Base-by-base conservation (phyloP, 2,888 invertebrate species). In the Steinernema carpocapsae region DNA sequence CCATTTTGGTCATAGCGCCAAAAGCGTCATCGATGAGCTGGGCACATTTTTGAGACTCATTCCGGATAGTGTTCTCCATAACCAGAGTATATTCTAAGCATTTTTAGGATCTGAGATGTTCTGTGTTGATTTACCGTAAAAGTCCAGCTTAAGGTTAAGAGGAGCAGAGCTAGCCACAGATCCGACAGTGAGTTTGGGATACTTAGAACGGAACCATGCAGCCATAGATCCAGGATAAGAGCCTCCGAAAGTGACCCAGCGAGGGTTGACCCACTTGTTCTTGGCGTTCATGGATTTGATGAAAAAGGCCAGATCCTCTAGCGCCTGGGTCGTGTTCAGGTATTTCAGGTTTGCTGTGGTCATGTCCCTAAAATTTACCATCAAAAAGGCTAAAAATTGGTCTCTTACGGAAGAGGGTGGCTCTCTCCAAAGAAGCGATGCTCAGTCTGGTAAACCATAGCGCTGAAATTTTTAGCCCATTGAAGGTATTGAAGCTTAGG, bases 211-310 rank as follows among this genome's bases (percentile, higher is more conserved):
- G 0, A 95, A 95, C 0, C 96, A 96, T 12, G 96, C 96, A 88
- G 96, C 95, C 0, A 92, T 92, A 77, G 96, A 92, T 94, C 94
- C 96, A 0, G 96, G 93, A 88, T 97, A 97, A 0, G 95, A 95
- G 1, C 97, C 97, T n/a, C 97, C 97, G 88, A 97, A 96, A 0
- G 92, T 92, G 77, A 97, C 92, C 94, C 95, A 95, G 88, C 93
- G 94, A 0, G 88, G 86, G 80, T 87, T 81, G 24, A 79, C 79
- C 72, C 78, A 80, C 52, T 82, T 78, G 48, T 80, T 76, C 42
- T 83, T 74, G 0, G 74, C 59, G 74, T 92, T 93, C 91, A 94
- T 94, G 32, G 90, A 90, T 72, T 89, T 88, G 29, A 94, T 92
- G 85, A 97, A 97, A 80, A 91, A 90, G 0, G 94, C 94, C 74